Percentiles rank a stretch among this genome's conserved stretches.
Evolutionary conservation across 1,140 invertebrate species (phyloP).

Genomic region (Cherax destructor): DNA sequence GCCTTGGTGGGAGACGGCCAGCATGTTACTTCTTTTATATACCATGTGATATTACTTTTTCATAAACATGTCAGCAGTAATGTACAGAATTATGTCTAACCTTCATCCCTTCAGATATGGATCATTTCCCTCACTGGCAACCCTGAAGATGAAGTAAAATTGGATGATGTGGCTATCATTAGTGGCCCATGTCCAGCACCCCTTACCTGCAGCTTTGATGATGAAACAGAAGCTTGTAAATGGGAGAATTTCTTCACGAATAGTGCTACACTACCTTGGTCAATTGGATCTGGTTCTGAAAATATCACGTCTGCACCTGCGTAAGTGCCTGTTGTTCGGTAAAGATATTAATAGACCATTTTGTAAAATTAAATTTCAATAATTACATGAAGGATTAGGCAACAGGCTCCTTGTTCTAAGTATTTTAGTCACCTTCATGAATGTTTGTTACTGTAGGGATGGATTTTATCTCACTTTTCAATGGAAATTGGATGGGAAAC

Average conservation of each 20-base stretch:
- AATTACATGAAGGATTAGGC: too few species aligned
- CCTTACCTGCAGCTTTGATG: slow-evolving; percentile 48
- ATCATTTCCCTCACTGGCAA: slow-evolving; percentile 8
- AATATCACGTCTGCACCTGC: slow-evolving; percentile 7
- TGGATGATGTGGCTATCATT: slow-evolving; percentile 46
- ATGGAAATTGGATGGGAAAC: too few species aligned
- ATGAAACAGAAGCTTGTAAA: neutral
- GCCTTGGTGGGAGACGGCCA: too few species aligned
- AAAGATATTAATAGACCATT: neutral
- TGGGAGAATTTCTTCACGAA: slow-evolving; percentile 7
- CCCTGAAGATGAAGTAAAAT: neutral
- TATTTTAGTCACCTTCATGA: too few species aligned
- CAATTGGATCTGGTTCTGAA: slow-evolving; percentile 1
- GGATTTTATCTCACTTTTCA: too few species aligned
- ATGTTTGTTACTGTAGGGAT: too few species aligned
- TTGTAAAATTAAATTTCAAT: neutral
- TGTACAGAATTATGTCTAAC: neutral
- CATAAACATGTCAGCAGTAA: neutral
- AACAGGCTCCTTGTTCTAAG: too few species aligned
- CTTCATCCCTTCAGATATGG: slow-evolving; percentile 14
- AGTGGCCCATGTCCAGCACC: slow-evolving; percentile 25
- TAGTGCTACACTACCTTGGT: slow-evolving; percentile 25
- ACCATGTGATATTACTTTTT: too few species aligned
- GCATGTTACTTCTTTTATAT: neutral
- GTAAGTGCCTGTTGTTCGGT: neutral